phyloP scores from a whole-genome alignment of 2,797 vertebrate genomes.

The Enteromius fasciolatus region DNA sequence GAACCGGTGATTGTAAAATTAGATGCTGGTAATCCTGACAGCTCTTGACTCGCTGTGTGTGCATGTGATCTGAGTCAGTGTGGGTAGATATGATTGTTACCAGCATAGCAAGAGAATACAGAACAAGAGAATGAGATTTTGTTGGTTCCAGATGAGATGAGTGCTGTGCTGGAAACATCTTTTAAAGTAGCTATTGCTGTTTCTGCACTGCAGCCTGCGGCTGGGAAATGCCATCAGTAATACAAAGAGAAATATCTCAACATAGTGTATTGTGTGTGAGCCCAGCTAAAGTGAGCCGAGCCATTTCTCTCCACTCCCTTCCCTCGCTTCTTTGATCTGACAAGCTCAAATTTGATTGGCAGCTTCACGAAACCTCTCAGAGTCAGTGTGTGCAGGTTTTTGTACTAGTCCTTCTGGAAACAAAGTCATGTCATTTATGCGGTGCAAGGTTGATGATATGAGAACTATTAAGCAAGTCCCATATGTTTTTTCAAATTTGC shows the following conservation, averaged over 20 bases:
- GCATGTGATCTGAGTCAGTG: conserved; percentile 67
- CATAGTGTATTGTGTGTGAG: conserved; percentile 30
- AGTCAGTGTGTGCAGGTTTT: background rate
- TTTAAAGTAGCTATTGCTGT: conserved; percentile 72
- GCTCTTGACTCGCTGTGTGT: conserved; percentile 51
- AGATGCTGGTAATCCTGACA: conserved; percentile 41
- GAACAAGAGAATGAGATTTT: conserved; percentile 71
- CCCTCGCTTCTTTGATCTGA: background rate
- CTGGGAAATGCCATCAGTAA: conserved; percentile 63
- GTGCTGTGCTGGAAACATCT: conserved; percentile 65
- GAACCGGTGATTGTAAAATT: conserved; percentile 2
- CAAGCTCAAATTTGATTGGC: conserved; percentile 29
- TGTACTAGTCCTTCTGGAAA: background rate
- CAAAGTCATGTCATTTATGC: background rate
- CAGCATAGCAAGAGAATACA: conserved; percentile 36
- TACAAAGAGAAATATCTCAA: conserved; percentile 37
- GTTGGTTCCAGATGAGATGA: conserved; percentile 71
- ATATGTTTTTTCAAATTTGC: no score
- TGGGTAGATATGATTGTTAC: conserved; percentile 54
- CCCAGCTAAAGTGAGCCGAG: conserved; percentile 14
- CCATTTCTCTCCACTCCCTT: background rate
- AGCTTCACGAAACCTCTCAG: background rate
- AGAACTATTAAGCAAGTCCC: background rate
- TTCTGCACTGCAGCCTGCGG: conserved; percentile 66
- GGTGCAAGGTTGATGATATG: background rate